phyloP scores from a whole-genome alignment of 2,797 vertebrate genomes.

The Leontocebus nigricollis region DNA sequence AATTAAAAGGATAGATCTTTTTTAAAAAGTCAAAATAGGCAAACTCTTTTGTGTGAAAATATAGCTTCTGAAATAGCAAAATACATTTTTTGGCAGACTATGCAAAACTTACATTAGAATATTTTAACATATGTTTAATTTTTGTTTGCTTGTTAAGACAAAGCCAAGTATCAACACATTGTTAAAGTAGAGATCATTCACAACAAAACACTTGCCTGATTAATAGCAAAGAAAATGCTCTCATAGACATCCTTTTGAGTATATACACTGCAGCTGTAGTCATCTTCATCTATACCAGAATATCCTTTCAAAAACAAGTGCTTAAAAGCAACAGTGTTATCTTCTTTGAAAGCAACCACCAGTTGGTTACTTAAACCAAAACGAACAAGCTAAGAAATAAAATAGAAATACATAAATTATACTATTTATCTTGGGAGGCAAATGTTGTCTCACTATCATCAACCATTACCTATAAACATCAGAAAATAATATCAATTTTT shows the following conservation, averaged over 20 bases:
- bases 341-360: constrained; percentile 97
- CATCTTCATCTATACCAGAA: constrained; percentile 92
- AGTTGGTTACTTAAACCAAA: constrained; percentile 97
- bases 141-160: constrained; percentile 40
- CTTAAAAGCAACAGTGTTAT: constrained; percentile 93
- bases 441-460: background rate
- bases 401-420: background rate
- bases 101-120: background rate
- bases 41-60: background rate
- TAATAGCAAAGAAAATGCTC: constrained; percentile 90
- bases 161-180: background rate
- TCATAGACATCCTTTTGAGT: constrained; percentile 90
- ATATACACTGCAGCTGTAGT: constrained; percentile 92
- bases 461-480: background rate
- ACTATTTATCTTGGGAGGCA: background rate
- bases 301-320: constrained; percentile 95
- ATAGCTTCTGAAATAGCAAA: background rate
- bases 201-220: constrained; percentile 88
- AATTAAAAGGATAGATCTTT: background rate
- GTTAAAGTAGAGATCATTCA: background rate
- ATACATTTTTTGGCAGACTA: background rate
- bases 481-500: background rate
- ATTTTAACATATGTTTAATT: background rate
- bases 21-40: background rate
- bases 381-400: constrained; percentile 89